phyloP scores from a whole-genome alignment of 1,140 invertebrate genomes.

The Parapsyche elsis region DNA sequence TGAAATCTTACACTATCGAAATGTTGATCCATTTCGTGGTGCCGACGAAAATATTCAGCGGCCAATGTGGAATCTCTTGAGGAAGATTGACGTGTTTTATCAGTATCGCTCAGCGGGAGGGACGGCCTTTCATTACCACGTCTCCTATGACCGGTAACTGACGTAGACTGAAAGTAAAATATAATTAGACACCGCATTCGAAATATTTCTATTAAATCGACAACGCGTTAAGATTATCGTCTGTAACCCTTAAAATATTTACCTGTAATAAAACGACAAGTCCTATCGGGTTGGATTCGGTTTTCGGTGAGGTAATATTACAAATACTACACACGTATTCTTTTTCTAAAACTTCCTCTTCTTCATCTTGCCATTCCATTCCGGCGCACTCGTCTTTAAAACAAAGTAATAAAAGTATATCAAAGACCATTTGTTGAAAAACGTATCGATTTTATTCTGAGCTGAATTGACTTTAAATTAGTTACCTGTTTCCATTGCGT shows the following conservation, averaged over 20 bases:
- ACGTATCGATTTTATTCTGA: background rate
- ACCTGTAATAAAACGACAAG: conserved; percentile 89
- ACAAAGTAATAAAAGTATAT: background rate
- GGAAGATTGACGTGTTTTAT: conserved; percentile 74
- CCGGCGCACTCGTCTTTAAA: conserved; percentile 66
- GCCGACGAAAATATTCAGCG: conserved; percentile 74
- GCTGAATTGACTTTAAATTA: background rate
- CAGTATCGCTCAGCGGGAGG: conserved; percentile 64
- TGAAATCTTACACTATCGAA: conserved; percentile 75
- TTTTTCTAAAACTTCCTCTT: conserved; percentile 71
- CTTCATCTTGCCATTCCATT: conserved; percentile 78
- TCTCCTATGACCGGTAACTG: conserved; percentile 81
- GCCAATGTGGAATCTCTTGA: conserved; percentile 71
- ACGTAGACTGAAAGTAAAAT: conserved; percentile 73
- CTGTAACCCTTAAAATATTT: conserved; percentile 52
- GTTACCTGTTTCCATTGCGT: conserved; percentile 76
- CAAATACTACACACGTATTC: conserved; percentile 98
- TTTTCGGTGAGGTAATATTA: conserved; percentile 87
- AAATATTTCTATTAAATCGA: too few relatives aligned
- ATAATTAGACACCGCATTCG: too few relatives aligned
- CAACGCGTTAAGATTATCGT: too few relatives aligned
- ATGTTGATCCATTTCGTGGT: conserved; percentile 77
- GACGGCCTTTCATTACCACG: conserved; percentile 59
- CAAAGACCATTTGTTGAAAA: background rate
- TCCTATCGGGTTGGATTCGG: conserved; percentile 88